Evolutionary conservation across 2,888 invertebrate genomes (phyloP).

Genomic region (Chorisops tibialis): DNA sequence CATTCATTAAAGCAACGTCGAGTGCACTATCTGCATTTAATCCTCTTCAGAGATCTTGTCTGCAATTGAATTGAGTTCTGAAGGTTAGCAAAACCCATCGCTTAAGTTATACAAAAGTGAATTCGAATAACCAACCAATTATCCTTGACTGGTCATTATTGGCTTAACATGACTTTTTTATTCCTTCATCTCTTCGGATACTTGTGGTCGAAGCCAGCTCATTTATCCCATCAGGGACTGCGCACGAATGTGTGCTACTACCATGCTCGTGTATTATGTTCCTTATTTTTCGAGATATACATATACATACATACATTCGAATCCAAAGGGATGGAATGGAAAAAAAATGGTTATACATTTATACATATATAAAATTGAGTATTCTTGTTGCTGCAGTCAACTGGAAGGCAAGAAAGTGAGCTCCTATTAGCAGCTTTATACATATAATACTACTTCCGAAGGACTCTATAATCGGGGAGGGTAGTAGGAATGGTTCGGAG

Average conservation of each 20-base stretch:
- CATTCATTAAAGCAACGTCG: too few species aligned
- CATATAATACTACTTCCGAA: neutral
- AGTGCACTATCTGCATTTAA: too few species aligned
- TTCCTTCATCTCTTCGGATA: neutral
- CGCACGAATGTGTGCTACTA: neutral
- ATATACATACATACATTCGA: neutral
- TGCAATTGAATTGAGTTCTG: constrained; percentile 9
- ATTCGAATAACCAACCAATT: constrained; percentile 16
- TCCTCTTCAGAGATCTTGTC: neutral
- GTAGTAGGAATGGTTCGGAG: neutral
- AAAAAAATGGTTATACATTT: neutral
- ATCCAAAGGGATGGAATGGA: neutral
- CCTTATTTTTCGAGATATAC: neutral
- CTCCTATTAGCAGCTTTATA: neutral
- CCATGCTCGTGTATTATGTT: neutral
- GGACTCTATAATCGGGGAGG: neutral
- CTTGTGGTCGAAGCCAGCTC: neutral
- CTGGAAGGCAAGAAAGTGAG: neutral
- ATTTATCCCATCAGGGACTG: neutral
- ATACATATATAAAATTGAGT: neutral
- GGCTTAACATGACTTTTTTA: constrained; percentile 20
- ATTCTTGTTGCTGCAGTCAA: constrained; percentile 1
- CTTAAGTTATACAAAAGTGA: neutral
- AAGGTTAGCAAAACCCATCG: constrained; percentile 1
- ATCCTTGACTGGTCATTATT: constrained; percentile 26